A percentile compares a stretch with the other conserved stretches of the same genome.
phyloP scores from a whole-genome alignment of 2,797 vertebrate genomes.

The Sciurus carolinensis region DNA sequence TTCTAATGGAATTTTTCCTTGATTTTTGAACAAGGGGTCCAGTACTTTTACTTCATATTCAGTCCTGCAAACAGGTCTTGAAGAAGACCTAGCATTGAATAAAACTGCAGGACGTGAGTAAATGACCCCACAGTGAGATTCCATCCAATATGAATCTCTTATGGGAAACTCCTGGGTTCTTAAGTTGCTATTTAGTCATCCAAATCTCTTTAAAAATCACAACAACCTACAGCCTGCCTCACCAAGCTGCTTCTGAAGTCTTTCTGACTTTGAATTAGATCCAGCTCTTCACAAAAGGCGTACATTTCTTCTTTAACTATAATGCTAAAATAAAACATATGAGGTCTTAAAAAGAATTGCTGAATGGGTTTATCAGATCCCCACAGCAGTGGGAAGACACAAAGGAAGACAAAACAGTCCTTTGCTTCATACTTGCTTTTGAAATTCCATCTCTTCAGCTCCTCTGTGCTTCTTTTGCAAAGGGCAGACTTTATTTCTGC shows the following conservation, averaged over 20 bases:
- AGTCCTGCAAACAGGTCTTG: not conserved
- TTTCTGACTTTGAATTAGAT: conserved; percentile 63
- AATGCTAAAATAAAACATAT: conserved; percentile 73
- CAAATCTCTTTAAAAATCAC: conserved; percentile 24
- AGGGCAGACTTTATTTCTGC: conserved; percentile 85
- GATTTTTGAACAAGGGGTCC: not conserved
- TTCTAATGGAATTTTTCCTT: not conserved
- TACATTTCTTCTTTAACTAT: conserved; percentile 68
- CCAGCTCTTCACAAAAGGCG: conserved; percentile 42
- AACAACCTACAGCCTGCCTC: conserved; percentile 40
- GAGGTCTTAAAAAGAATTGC: conserved; percentile 52
- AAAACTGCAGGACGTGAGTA: not conserved
- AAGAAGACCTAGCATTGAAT: not conserved
- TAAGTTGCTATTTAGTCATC: conserved; percentile 47
- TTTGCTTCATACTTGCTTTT: conserved; percentile 73
- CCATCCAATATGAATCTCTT: not conserved
- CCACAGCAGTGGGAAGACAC: conserved; percentile 42
- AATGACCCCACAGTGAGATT: not conserved
- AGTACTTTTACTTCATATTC: not conserved
- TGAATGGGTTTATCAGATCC: conserved; percentile 75
- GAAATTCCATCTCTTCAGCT: conserved; percentile 76
- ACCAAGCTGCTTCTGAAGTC: conserved; percentile 49
- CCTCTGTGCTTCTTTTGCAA: conserved; percentile 64
- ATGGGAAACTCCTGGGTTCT: not conserved
- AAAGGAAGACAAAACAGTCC: conserved; percentile 74